A percentile compares a stretch with the other conserved stretches of the same genome.
Evolutionary conservation across 2,888 invertebrate species (phyloP).

Genomic region (Drosophila rubida): DNA sequence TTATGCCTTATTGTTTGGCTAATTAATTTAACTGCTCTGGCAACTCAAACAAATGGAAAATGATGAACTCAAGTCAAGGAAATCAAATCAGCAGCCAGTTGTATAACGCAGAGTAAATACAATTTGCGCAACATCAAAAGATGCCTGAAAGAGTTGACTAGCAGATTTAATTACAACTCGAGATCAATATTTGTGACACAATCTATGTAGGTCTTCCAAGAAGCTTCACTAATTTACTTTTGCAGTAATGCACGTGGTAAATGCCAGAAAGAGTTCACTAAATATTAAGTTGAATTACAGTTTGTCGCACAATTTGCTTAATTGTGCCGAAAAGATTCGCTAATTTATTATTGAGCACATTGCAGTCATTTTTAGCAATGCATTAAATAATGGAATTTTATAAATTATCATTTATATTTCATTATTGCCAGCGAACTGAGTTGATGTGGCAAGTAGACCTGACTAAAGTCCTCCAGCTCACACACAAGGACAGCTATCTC

Average conservation of each 20-base stretch:
- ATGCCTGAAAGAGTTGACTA: background rate
- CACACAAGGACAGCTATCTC: background rate
- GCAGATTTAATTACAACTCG: background rate
- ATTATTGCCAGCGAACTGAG: constrained; percentile 24
- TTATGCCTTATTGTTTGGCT: constrained; percentile 48
- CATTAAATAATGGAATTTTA: constrained; percentile 45
- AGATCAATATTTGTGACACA: background rate
- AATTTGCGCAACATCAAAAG: constrained; percentile 2
- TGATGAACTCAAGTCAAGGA: constrained; percentile 18
- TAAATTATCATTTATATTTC: constrained; percentile 54
- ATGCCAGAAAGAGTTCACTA: background rate
- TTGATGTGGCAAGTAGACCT: constrained; percentile 12
- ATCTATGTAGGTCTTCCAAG: background rate
- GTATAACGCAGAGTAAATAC: background rate
- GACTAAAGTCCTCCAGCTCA: background rate
- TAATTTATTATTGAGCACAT: constrained; percentile 3
- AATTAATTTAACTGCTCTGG: constrained; percentile 27
- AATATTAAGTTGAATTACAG: too few relatives aligned
- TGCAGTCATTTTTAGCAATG: constrained; percentile 37
- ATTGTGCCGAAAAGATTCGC: background rate
- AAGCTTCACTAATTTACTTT: background rate
- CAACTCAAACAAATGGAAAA: constrained; percentile 8
- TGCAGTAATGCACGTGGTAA: too few relatives aligned
- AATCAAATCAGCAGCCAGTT: constrained; percentile 4
- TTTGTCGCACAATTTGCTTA: background rate